Evolutionary conservation across 1,140 invertebrate genomes (phyloP).

Genomic region (Proales similis): DNA sequence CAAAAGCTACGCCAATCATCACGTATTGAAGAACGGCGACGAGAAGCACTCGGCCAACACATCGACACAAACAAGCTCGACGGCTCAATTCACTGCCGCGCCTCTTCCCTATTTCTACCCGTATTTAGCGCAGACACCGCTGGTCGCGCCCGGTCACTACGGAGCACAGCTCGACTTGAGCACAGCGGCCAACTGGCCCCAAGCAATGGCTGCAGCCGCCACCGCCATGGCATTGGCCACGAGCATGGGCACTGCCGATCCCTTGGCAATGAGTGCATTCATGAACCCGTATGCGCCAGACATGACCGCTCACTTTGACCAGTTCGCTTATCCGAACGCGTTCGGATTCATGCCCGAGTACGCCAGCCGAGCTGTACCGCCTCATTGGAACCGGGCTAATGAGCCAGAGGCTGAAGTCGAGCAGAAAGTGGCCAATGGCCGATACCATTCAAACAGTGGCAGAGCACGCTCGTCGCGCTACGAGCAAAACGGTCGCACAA

Average conservation of each 20-base stretch:
- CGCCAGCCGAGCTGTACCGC: no score
- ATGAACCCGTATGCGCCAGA: background rate
- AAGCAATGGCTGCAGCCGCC: background rate
- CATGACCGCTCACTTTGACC: conserved; percentile 8
- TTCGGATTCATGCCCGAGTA: conserved; percentile 9
- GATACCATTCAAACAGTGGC: no score
- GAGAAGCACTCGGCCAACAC: background rate
- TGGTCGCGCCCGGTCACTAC: background rate
- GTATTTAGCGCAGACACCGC: conserved; percentile 1
- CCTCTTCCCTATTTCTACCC: conserved; percentile 23
- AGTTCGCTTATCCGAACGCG: conserved; percentile 26
- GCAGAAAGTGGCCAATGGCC: no score
- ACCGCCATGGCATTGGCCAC: conserved; percentile 24
- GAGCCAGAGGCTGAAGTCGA: no score
- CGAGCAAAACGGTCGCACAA: no score
- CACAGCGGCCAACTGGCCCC: conserved; percentile 9
- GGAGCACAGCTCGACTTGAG: conserved; percentile 14
- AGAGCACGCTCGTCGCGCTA: no score
- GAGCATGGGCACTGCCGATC: conserved; percentile 17
- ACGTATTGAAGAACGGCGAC: conserved; percentile 4
- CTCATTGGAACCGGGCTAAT: no score
- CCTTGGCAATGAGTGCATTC: conserved; percentile 15
- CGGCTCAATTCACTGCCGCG: conserved; percentile 5
- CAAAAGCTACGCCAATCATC: no score
- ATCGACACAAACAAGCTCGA: background rate